A percentile compares a stretch with the other conserved stretches of the same genome.
These are phyloP conservation scores for Drosophila anomelani DNA, from an alignment of 2,888 invertebrate species.

Conservation along the genomic window DNA sequence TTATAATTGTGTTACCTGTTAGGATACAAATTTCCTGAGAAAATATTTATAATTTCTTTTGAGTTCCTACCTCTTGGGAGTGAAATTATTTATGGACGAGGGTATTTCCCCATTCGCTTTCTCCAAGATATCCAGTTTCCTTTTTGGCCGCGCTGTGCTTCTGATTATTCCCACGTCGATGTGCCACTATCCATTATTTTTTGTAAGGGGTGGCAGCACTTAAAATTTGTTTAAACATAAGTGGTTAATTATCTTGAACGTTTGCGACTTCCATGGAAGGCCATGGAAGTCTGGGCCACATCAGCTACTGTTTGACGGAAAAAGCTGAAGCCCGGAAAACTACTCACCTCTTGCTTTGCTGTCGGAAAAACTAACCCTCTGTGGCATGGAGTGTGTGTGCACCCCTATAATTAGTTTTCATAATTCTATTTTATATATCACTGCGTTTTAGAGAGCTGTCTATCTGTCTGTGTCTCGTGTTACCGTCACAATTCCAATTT, in stretches of 20 bases:
- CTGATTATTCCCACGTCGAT: slow-evolving; percentile 74
- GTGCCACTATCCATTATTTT: slow-evolving; percentile 41
- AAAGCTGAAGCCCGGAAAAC: slow-evolving; percentile 27
- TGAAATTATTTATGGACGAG: slow-evolving; percentile 7
- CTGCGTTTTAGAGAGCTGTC: slow-evolving; percentile 53
- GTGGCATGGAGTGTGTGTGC: slow-evolving; percentile 23
- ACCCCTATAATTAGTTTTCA: slow-evolving; percentile 76
- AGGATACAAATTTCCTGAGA: too few relatives aligned
- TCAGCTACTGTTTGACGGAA: slow-evolving; percentile 37
- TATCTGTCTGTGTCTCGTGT: slow-evolving; percentile 34
- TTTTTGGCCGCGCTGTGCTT: slow-evolving; percentile 9
- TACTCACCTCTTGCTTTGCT: slow-evolving; percentile 43
- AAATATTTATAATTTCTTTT: background rate
- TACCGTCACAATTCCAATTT: slow-evolving; percentile 37
- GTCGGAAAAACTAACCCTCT: slow-evolving; percentile 22
- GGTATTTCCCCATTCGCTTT: slow-evolving; percentile 29
- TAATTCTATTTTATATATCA: slow-evolving; percentile 73
- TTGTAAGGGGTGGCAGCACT: slow-evolving; percentile 51
- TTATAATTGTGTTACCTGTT: too few relatives aligned
- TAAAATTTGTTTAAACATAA: slow-evolving; percentile 81
- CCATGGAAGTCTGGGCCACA: slow-evolving; percentile 21
- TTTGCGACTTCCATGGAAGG: slow-evolving; percentile 56
- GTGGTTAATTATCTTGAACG: slow-evolving; percentile 80
- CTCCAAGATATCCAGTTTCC: slow-evolving; percentile 20
- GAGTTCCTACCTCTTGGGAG: background rate